Conservation (phyloP, 2,797 vertebrate species). For the Sebastolobus alascanus region DNA sequence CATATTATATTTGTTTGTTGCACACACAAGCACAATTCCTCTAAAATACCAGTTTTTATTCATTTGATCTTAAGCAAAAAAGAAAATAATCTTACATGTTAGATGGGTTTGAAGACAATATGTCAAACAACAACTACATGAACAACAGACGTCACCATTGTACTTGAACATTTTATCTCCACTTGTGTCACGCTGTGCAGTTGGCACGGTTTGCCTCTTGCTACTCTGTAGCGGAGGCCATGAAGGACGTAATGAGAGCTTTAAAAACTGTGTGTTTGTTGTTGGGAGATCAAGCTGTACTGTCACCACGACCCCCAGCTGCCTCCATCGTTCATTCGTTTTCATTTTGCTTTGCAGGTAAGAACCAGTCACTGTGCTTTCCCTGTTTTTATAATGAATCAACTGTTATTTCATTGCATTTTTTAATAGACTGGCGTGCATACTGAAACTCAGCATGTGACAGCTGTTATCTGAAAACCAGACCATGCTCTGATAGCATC, state of each 20-base stretch:
- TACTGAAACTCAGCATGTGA: not conserved
- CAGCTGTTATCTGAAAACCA: not conserved
- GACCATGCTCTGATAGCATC: not conserved
- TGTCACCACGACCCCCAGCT: slow-evolving; percentile 43
- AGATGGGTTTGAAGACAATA: not conserved
- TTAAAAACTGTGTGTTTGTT: not conserved
- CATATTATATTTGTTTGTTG: not conserved
- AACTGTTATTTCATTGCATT: not conserved
- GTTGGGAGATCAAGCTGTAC: slow-evolving; percentile 11
- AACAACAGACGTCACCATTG: not conserved
- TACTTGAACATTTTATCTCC: not conserved
- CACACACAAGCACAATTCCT: not conserved
- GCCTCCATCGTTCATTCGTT: not conserved
- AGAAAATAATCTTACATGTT: not conserved
- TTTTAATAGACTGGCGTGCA: not conserved
- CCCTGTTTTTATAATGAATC: not conserved
- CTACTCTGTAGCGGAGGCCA: not conserved
- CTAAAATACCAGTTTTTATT: not conserved
- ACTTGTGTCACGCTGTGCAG: not conserved
- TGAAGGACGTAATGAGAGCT: not conserved
- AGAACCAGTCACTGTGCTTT: not conserved
- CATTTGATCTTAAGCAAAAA: not conserved
- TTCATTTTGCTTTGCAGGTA: not conserved
- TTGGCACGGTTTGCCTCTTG: not conserved
- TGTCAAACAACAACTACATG: not conserved